Conservation (phyloP, 1,140 invertebrate genomes). For the Ceratina japonica region DNA sequence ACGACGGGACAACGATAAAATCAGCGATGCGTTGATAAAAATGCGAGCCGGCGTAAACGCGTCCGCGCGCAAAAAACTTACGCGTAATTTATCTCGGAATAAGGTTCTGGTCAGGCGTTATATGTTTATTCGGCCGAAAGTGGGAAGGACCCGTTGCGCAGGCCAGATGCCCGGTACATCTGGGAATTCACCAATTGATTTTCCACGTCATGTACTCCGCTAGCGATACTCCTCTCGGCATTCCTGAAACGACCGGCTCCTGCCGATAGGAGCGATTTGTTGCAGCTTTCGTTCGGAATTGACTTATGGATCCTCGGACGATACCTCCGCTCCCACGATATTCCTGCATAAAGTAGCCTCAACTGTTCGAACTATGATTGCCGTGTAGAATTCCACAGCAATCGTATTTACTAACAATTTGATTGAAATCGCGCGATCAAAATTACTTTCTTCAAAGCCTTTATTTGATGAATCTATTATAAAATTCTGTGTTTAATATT, state of each 20-base stretch:
- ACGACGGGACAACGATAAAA: slow-evolving; percentile 4
- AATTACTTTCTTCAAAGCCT: too few species aligned
- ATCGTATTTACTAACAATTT: too few species aligned
- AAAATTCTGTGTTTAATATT: too few species aligned
- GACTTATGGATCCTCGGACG: slow-evolving; percentile 40
- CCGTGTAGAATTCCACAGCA: too few species aligned
- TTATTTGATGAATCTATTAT: too few species aligned
- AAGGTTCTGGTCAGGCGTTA: slow-evolving; percentile 39
- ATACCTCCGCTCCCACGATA: slow-evolving; percentile 20
- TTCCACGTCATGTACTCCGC: slow-evolving; percentile 50
- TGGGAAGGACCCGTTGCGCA: slow-evolving; percentile 1
- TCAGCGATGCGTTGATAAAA: slow-evolving; percentile 16
- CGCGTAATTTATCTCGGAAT: background rate
- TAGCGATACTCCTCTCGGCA: slow-evolving; percentile 16
- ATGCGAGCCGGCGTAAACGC: background rate
- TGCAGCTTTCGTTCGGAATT: slow-evolving; percentile 52
- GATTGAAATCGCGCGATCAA: too few species aligned
- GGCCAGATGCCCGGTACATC: slow-evolving; percentile 8
- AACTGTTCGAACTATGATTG: too few species aligned
- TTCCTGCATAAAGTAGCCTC: background rate
- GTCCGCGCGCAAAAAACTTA: too few species aligned
- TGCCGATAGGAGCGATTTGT: slow-evolving; percentile 59
- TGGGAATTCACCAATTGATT: slow-evolving; percentile 62
- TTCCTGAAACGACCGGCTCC: slow-evolving; percentile 37
- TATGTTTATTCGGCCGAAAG: slow-evolving; percentile 62